phyloP scores from a whole-genome alignment of 2,113 vertebrate genomes.

The Gadus chalcogrammus region DNA sequence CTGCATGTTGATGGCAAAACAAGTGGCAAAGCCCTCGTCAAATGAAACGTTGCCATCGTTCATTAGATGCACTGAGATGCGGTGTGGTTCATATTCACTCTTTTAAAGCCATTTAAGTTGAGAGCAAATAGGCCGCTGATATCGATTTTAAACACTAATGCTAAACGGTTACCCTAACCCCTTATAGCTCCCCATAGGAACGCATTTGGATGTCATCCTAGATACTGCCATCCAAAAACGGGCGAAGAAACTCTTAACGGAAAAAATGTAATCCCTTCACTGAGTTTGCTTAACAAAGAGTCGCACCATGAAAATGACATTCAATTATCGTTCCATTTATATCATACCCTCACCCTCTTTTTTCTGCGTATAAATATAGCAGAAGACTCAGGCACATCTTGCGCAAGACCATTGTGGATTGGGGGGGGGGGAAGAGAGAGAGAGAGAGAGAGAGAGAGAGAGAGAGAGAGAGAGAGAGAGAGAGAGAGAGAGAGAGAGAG shows the following conservation, averaged over 20 bases:
- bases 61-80: too few species aligned
- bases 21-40: too few species aligned
- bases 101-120: too few species aligned
- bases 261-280: constrained; percentile 5
- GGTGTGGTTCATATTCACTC: too few species aligned
- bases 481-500: not conserved
- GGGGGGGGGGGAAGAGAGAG: not conserved
- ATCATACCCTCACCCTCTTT: constrained; percentile 1
- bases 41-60: too few species aligned
- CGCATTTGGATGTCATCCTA: not conserved
- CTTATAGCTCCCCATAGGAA: too few species aligned
- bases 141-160: too few species aligned
- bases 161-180: too few species aligned
- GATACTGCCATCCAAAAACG: not conserved
- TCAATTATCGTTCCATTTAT: constrained; percentile 8
- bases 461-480: too few species aligned
- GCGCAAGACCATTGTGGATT: constrained; percentile 29
- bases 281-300: constrained; percentile 7
- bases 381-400: constrained; percentile 23
- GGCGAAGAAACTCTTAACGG: not conserved
- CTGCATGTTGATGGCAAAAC: too few species aligned
- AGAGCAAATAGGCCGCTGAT: too few species aligned
- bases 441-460: not conserved
- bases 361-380: constrained; percentile 31
- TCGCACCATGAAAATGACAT: constrained; percentile 14